phyloP scores from a whole-genome alignment of 2,888 invertebrate genomes.

The Agapostemon virescens region DNA sequence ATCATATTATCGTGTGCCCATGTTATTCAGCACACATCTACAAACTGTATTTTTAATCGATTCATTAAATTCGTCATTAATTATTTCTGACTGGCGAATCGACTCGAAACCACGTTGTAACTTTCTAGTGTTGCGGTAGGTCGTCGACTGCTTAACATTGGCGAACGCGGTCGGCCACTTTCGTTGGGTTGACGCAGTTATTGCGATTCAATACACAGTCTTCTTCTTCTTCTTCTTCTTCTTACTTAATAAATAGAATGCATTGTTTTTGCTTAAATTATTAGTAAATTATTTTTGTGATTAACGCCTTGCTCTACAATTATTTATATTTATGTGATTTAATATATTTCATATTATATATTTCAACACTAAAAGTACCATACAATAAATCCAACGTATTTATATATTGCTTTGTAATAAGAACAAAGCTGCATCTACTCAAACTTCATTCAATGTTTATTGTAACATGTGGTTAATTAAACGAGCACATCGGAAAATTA shows the following conservation, averaged over 20 bases:
- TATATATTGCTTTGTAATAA: too few species aligned
- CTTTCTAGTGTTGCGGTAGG: slow-evolving; percentile 49
- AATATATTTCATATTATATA: too few species aligned
- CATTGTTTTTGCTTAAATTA: not conserved
- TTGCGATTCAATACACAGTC: not conserved
- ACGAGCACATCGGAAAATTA: too few species aligned
- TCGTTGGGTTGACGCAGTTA: not conserved
- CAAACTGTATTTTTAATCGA: not conserved
- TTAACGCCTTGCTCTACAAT: too few species aligned
- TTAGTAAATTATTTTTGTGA: too few species aligned
- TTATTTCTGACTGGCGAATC: slow-evolving; percentile 7
- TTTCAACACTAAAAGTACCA: too few species aligned
- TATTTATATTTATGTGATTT: too few species aligned
- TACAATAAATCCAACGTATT: too few species aligned
- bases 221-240: not conserved
- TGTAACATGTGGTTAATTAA: too few species aligned
- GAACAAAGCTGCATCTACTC: too few species aligned
- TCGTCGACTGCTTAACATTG: slow-evolving; percentile 42
- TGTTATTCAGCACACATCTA: not conserved
- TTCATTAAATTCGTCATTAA: slow-evolving; percentile 28
- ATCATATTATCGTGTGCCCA: not conserved
- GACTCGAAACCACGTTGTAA: not conserved
- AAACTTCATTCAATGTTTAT: too few species aligned
- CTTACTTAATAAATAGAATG: not conserved
- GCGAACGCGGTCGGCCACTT: slow-evolving; percentile 22